These are phyloP conservation scores for Sebastes elongatus DNA, from an alignment of 2,797 vertebrate genomes.

Conservation along the genomic window DNA sequence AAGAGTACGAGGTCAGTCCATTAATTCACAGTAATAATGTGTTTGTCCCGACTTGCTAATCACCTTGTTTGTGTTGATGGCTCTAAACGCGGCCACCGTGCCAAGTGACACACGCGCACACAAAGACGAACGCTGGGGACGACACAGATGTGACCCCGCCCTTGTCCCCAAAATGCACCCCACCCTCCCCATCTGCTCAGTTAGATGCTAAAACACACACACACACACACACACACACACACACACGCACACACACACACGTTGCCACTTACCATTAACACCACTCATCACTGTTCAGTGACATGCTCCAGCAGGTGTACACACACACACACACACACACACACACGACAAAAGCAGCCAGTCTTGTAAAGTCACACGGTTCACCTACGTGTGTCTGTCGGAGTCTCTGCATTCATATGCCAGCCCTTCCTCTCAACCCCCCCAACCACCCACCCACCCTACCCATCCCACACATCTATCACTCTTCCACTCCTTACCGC, in stretches of 20 bases:
- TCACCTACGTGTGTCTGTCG: not conserved
- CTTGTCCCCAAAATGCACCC: conserved; percentile 68
- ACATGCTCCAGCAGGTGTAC: conserved; percentile 55
- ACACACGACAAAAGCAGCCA: not conserved
- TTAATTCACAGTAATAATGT: conserved; percentile 48
- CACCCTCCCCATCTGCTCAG: conserved; percentile 69
- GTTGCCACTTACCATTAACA: conserved; percentile 35
- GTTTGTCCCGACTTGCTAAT: conserved; percentile 63
- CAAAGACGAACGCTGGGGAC: conserved; percentile 47
- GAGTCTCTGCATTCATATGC: conserved; percentile 10
- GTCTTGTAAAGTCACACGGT: conserved; percentile 28
- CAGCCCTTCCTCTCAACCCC: not conserved
- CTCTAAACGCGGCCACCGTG: conserved; percentile 49
- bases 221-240: conserved; percentile 27
- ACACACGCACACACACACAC: conserved; percentile 24
- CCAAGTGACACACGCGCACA: conserved; percentile 37
- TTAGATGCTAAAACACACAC: conserved; percentile 55
- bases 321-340: conserved; percentile 4
- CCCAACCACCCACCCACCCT: not conserved
- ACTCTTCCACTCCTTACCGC: conserved; percentile 23
- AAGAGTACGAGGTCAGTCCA: conserved; percentile 37
- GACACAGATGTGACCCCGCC: conserved; percentile 76
- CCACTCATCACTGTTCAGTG: conserved; percentile 42
- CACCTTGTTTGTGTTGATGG: conserved; percentile 66
- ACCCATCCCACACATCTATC: conserved; percentile 13